A percentile compares a stretch with the other conserved stretches of the same genome.
Conservation (phyloP, 2,888 invertebrate genomes). For the Cosmopolites sordidus region DNA sequence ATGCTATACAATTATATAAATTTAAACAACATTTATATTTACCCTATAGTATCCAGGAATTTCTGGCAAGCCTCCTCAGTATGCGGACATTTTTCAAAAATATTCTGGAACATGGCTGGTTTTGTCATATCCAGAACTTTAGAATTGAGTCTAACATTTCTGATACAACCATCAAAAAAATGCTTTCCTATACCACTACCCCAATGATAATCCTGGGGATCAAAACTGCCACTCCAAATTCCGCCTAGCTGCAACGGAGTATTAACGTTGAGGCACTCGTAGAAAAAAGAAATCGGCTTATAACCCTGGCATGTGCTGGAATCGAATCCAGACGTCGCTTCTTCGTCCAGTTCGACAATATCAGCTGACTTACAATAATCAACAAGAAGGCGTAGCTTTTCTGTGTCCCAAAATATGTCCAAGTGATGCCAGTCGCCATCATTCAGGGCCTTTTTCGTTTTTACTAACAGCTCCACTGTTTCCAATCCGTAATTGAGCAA, state of each 20-base stretch:
- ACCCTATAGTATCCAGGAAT: conserved; percentile 76
- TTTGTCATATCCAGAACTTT: conserved; percentile 91
- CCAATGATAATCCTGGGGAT: conserved; percentile 84
- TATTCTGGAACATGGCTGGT: conserved; percentile 81
- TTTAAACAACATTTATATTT: background rate
- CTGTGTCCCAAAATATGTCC: conserved; percentile 93
- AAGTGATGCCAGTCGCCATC: conserved; percentile 98
- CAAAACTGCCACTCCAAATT: conserved; percentile 77
- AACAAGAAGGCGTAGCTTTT: conserved; percentile 86
- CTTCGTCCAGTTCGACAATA: conserved; percentile 84
- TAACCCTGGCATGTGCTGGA: conserved; percentile 84
- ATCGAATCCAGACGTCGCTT: conserved; percentile 82
- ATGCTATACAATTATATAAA: too few species aligned
- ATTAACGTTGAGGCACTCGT: conserved; percentile 93
- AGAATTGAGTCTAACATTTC: conserved; percentile 93
- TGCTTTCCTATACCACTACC: conserved; percentile 45
- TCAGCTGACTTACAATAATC: conserved; percentile 89
- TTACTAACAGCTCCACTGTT: conserved; percentile 77
- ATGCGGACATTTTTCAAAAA: conserved; percentile 84
- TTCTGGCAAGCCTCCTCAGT: conserved; percentile 88
- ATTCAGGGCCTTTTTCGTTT: conserved; percentile 79
- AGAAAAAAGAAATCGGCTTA: conserved; percentile 89
- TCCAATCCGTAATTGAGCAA: conserved; percentile 93
- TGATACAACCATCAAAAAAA: conserved; percentile 87
- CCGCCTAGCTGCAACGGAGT: conserved; percentile 90